A percentile compares a stretch with the other conserved stretches of the same genome.
Conservation (phyloP, 2,113 vertebrate genomes). For the Emydura subglobosa region DNA sequence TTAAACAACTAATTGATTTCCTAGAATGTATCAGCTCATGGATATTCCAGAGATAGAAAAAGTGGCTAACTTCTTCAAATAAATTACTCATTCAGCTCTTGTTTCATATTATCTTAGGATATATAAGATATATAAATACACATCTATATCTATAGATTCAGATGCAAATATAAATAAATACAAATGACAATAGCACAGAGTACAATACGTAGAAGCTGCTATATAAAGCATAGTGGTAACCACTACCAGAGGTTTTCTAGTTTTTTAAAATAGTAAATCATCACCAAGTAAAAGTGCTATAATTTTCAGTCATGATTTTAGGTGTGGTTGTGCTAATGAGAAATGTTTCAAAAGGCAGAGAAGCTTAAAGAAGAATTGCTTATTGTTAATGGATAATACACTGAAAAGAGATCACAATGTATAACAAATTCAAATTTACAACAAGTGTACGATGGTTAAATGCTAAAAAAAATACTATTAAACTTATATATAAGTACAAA, state of each 20-base stretch:
- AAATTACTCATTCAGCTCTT: background rate
- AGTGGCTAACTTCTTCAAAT: background rate
- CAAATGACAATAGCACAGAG: background rate
- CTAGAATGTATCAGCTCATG: background rate
- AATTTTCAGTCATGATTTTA: slow-evolving; percentile 20
- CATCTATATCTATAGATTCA: background rate
- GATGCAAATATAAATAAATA: background rate
- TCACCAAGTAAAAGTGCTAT: slow-evolving; percentile 35
- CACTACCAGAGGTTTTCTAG: background rate
- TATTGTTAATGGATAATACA: slow-evolving; percentile 34
- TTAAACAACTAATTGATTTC: background rate
- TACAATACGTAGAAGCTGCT: background rate
- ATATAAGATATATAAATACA: background rate
- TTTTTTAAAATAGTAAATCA: slow-evolving; percentile 41
- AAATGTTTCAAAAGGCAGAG: slow-evolving; percentile 48
- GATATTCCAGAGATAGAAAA: background rate
- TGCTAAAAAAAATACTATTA: background rate
- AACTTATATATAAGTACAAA: slow-evolving; percentile 24
- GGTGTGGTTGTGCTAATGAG: slow-evolving; percentile 44
- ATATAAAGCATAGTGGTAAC: background rate
- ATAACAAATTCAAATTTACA: background rate
- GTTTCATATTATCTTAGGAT: background rate
- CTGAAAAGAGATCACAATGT: slow-evolving; percentile 24
- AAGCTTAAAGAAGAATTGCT: slow-evolving; percentile 3
- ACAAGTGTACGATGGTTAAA: background rate